Evolutionary conservation across 2,113 vertebrate genomes (phyloP).

Genomic region (Austrofundulus limnaeus): DNA sequence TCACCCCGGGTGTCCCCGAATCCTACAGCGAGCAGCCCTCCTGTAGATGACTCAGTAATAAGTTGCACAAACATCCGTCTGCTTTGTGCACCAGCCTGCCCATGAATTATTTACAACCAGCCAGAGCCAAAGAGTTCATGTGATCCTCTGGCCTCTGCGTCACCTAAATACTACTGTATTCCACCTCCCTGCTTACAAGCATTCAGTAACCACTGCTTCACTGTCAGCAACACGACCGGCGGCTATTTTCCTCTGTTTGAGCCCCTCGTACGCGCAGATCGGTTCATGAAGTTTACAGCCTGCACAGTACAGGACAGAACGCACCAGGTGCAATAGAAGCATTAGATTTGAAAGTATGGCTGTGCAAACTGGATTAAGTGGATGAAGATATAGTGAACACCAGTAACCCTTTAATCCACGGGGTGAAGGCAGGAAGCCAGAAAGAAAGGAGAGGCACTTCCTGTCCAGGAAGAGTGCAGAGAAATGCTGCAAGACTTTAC

Average conservation of each 20-base stretch:
- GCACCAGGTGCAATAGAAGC: slow-evolving; percentile 28
- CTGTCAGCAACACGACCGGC: slow-evolving; percentile 14
- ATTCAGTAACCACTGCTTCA: slow-evolving; percentile 12
- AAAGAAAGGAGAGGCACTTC: slow-evolving; percentile 35
- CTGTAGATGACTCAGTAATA: slow-evolving; percentile 17
- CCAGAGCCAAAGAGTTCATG: slow-evolving; percentile 55
- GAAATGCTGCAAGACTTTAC: slow-evolving; percentile 27
- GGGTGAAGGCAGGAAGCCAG: slow-evolving; percentile 46
- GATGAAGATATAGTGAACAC: slow-evolving; percentile 51
- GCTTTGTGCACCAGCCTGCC: slow-evolving; percentile 21
- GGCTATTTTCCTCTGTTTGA: background rate
- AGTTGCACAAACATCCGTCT: slow-evolving; percentile 15
- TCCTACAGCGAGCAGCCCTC: slow-evolving; percentile 4
- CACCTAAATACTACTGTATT: slow-evolving; percentile 40
- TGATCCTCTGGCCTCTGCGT: slow-evolving; percentile 54
- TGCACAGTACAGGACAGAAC: background rate
- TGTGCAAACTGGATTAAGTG: slow-evolving; percentile 57
- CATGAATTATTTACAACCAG: slow-evolving; percentile 67
- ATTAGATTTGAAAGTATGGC: slow-evolving; percentile 32
- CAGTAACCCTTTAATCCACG: slow-evolving; percentile 63
- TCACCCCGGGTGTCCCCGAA: slow-evolving; percentile 20
- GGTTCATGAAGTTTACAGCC: background rate
- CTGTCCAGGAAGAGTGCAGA: slow-evolving; percentile 47
- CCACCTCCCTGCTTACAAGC: slow-evolving; percentile 18
- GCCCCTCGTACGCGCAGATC: slow-evolving; percentile 1